phyloP scores from a whole-genome alignment of 30 jellyfish, hydroid and myxozoan species.

The Pseudorhiza aurosa region DNA sequence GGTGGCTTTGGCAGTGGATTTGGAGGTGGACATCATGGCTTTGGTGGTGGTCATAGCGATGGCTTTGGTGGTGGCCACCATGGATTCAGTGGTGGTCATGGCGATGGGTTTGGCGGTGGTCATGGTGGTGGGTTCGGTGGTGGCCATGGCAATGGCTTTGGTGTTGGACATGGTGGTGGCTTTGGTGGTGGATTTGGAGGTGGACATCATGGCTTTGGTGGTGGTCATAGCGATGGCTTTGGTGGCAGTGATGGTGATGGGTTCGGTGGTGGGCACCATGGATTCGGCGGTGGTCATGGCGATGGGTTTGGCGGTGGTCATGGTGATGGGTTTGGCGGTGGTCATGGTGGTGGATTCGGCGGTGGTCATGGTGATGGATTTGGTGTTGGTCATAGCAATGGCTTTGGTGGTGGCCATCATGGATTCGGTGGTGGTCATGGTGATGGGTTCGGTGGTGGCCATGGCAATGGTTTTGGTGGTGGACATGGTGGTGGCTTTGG shows the following conservation, averaged over 20 bases:
- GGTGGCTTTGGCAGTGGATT: conserved; percentile 30
- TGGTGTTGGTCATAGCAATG: conserved; percentile 21
- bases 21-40: conserved; percentile 49
- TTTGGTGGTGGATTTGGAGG: conserved; percentile 54
- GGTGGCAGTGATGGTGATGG: background rate
- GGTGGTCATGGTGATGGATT: conserved; percentile 9
- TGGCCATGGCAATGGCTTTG: conserved; percentile 17
- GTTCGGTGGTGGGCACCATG: conserved; percentile 13
- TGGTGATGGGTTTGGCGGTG: conserved; percentile 16
- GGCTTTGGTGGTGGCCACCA: conserved; percentile 37
- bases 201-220: conserved; percentile 19
- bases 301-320: conserved; percentile 32
- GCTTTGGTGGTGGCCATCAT: conserved; percentile 28
- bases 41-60: conserved; percentile 24
- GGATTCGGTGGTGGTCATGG: conserved; percentile 10
- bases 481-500: background rate
- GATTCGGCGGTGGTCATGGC: conserved; percentile 8
- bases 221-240: background rate
- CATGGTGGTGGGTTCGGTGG: conserved; percentile 26
- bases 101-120: conserved; percentile 24
- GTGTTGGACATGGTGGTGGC: conserved; percentile 41
- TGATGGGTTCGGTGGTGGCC: background rate
- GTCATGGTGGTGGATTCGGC: background rate
- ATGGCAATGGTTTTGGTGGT: background rate
- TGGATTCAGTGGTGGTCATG: conserved; percentile 30